Base-by-base conservation (phyloP, 2,888 invertebrate species). In the Nomada ferruginata region DNA sequence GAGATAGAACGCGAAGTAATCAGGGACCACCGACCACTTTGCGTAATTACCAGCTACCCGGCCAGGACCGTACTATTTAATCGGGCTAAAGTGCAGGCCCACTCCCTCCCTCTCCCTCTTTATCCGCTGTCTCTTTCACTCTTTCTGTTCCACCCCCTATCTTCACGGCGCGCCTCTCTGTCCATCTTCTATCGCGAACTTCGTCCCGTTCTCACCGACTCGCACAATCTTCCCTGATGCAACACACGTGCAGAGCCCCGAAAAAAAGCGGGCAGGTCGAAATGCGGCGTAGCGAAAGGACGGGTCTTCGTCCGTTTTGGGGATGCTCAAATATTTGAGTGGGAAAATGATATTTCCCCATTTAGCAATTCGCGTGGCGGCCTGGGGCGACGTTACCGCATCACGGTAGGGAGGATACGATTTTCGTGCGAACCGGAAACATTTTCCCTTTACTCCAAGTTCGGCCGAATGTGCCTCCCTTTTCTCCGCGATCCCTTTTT, bases 1-100 rank as follows among this genome's bases (percentile, higher is more conserved):
- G 69, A 20, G 59, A 15, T 9, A 26, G 50, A 90, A 91, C 85
- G 86, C 85, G 85, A 87, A 86, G 90, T 86, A 91, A 89, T 87
- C 88, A 87, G 87, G 87, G 87, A 89, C 91, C 87, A 82, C 89
- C 89, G 84, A 90, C 89, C 90, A 91, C 91, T 91, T 89, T 89
- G 89, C 90, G 91, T 91, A 91, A 91, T 91, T 91, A 90, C 89
- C 88, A 89, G 82, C 88, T 86, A 85, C 82, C 88, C 87, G 80
- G 64, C 76, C 87, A 90, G 87, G 84, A 87, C 84, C 86, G 85
- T 85, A 85, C 86, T 87, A 90, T 89, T 91, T 90, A 90, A 90
- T 89, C 90, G 89, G 86, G 82, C 81, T 88, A 90, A 90, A 90
- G 88, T 88, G 89, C 89, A 88, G 85, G 73, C 84, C 84, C 83